A percentile compares a stretch with the other conserved stretches of the same genome.
These are phyloP conservation scores for Nyctereutes procyonoides DNA, from an alignment of 2,113 vertebrate genomes.

Conservation along the genomic window DNA sequence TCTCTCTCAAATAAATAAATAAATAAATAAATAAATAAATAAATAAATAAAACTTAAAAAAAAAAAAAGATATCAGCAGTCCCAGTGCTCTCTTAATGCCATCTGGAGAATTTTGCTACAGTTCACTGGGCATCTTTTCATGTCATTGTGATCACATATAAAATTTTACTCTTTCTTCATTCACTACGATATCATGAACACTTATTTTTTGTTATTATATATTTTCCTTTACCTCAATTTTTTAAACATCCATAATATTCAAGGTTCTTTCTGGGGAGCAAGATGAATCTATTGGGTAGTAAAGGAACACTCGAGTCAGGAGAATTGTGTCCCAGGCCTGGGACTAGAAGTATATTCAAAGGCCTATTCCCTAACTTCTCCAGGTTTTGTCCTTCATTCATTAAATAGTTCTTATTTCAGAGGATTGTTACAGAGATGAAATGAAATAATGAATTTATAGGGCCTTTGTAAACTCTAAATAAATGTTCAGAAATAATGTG, in stretches of 20 bases:
- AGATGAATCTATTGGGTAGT: not conserved
- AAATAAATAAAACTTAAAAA: not conserved
- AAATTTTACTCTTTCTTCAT: not conserved
- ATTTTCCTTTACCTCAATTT: not conserved
- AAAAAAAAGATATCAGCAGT: not conserved
- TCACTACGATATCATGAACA: not conserved
- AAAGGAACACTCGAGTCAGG: not conserved
- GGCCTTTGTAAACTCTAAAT: not conserved
- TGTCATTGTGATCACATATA: too few species aligned
- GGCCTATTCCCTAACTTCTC: not conserved
- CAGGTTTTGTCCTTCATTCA: not conserved
- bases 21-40: not conserved
- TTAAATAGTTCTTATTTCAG: not conserved
- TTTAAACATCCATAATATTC: not conserved
- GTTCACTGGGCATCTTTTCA: not conserved
- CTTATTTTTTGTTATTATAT: not conserved
- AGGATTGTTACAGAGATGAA: not conserved
- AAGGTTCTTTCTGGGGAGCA: not conserved
- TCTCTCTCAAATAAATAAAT: not conserved
- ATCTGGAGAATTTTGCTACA: not conserved
- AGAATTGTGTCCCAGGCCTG: not conserved
- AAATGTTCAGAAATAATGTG: not conserved
- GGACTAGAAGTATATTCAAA: not conserved
- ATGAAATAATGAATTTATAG: not conserved
- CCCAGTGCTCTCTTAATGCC: fast-evolving